Base-by-base conservation (phyloP, 2,797 vertebrate genomes). In the Semaprochilodus insignis region DNA sequence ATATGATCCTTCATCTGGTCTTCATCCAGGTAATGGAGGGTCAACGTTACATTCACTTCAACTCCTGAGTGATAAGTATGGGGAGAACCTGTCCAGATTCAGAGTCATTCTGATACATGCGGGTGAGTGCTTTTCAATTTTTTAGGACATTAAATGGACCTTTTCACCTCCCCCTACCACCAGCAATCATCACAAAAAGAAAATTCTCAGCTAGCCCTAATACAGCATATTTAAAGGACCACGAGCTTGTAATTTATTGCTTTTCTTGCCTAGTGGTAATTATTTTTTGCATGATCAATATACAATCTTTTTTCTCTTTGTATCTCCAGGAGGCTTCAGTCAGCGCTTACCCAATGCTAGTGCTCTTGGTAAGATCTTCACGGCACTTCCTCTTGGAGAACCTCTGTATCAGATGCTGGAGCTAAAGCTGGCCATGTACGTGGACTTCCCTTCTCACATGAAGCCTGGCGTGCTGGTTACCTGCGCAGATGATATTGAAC, bases 401-500 rank as follows among this genome's bases (percentile, higher is more conserved):
- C 97, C 96, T 0, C 23, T 97, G 78, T 97, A 93, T 88, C 97
- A 99, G 93, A 99, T 99, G 97, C 78, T 99, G 88, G 98, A 99
- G 83, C 93, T 99, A 84, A 99, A 99, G 86, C 91, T 99, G 74
- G 96, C 96, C 86, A 96, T 97, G 92, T 99, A 98, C 73, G 91
- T 99, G 19, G 97, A 99, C 81, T 97, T 99, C 59, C 98, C 97
- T 0, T 81, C 75, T 0, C 93, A 90, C 66, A 99, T 99, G 98
- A 95, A 91, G 4, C 97, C 98, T 0, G 97, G 98, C 0, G 62
- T 99, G 0, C 91, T 99, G 70, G 81, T 99, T 52, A 96, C 96
- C 0, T 98, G 97, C 67, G 96, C 97, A 0, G 98, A 99, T 77
- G 97, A 99, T 91, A 95, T 99, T 0, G 98, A 99, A 86, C 94